Conservation (phyloP, 2,113 vertebrate genomes). For the Bothrops jararaca region DNA sequence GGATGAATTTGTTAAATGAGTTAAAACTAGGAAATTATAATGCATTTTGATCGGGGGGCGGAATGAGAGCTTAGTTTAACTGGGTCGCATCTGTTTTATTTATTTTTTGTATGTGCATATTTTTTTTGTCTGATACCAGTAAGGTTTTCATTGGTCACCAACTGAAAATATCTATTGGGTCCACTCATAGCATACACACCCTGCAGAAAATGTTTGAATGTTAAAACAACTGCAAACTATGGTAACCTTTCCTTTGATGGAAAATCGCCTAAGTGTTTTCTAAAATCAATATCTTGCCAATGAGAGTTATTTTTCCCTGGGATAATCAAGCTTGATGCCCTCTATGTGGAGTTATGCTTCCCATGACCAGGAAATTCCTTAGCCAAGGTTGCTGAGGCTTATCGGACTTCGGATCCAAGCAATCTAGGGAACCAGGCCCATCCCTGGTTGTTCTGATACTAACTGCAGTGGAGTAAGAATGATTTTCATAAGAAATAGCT, state of each 20-base stretch:
- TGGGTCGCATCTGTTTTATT: neutral
- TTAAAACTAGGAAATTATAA: neutral
- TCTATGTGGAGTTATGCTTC: neutral
- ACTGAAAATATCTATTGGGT: neutral
- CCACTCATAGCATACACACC: neutral
- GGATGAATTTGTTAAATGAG: neutral
- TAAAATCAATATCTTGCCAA: neutral
- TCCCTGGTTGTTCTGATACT: neutral
- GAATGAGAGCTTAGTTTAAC: neutral
- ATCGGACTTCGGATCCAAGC: neutral
- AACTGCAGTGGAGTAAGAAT: neutral
- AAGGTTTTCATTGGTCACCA: neutral
- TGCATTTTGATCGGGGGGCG: neutral
- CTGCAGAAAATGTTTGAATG: neutral
- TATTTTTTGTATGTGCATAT: neutral
- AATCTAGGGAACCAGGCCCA: neutral
- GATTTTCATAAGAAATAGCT: neutral
- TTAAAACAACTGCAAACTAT: neutral
- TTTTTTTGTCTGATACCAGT: neutral
- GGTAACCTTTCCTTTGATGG: neutral
- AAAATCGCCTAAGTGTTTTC: neutral
- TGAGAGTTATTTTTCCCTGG: neutral
- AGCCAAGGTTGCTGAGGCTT: neutral
- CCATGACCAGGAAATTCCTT: neutral
- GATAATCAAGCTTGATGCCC: neutral